Evolutionary conservation across 1,140 invertebrate genomes (phyloP).

Genomic region (Pseudomyrmex concolor): DNA sequence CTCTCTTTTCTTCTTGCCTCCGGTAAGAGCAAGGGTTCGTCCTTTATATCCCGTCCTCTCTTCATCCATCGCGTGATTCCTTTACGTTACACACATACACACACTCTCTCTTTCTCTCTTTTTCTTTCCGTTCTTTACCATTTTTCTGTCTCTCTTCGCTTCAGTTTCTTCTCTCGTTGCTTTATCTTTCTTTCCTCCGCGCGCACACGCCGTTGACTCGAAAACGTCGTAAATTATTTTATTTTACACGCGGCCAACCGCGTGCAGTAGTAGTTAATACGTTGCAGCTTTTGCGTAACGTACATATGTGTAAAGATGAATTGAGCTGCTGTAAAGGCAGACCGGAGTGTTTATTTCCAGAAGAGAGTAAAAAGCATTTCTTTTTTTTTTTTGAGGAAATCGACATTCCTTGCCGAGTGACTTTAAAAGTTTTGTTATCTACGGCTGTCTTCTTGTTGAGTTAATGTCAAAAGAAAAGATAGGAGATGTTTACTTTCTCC

Average conservation of each 20-base stretch:
- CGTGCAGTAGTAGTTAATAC: constrained; percentile 12
- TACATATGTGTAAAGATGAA: neutral
- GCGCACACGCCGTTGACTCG: constrained; percentile 18
- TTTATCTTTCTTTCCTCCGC: constrained; percentile 5
- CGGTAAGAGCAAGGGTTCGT: constrained; percentile 42
- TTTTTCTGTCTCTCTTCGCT: constrained; percentile 7
- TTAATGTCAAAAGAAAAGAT: neutral
- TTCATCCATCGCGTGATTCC: constrained; percentile 20
- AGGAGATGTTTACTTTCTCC: neutral
- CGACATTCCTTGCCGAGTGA: neutral
- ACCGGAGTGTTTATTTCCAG: neutral
- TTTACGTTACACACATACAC: neutral
- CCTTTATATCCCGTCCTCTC: constrained; percentile 51
- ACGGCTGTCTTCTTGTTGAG: neutral
- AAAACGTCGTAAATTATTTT: constrained; percentile 57
- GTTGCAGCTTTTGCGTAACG: neutral
- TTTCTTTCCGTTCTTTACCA: neutral
- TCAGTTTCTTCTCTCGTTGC: constrained; percentile 13
- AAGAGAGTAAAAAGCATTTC: neutral
- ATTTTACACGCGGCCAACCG: constrained; percentile 28
- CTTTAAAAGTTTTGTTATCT: neutral
- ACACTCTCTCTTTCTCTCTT: constrained; percentile 16
- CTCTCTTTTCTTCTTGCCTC: constrained; percentile 27
- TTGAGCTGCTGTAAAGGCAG: neutral
- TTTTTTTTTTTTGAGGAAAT: neutral